These are phyloP conservation scores for Leucania comma DNA, from an alignment of 2,888 invertebrate genomes.

Conservation along the genomic window DNA sequence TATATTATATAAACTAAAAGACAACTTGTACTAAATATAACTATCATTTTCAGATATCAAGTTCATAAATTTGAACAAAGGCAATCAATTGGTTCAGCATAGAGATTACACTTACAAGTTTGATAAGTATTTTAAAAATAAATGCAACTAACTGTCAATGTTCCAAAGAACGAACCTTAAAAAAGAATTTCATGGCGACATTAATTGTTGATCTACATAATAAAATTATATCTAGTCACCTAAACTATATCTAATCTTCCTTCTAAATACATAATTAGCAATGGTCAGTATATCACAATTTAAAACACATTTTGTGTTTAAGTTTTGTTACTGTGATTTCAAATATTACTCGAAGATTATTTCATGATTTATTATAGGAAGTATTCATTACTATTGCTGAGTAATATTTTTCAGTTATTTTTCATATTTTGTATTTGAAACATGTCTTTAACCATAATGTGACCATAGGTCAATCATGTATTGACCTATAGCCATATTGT, in stretches of 20 bases:
- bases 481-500: no score
- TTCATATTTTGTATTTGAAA: not conserved
- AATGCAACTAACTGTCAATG: not conserved
- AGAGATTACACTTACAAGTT: not conserved
- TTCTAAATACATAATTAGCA: not conserved
- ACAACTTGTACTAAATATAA: not conserved
- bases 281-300: not conserved
- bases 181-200: slow-evolving; percentile 14
- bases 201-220: not conserved
- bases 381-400: no score
- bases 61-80: slow-evolving; percentile 2
- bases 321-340: not conserved
- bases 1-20: not conserved
- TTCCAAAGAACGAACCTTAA: not conserved
- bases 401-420: not conserved
- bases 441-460: no score
- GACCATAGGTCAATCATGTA: no score
- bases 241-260: slow-evolving; percentile 20
- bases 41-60: slow-evolving; percentile 6
- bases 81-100: slow-evolving; percentile 6
- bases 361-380: not conserved
- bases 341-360: not conserved
- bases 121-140: not conserved
- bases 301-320: not conserved
- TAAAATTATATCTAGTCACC: not conserved